A percentile compares a stretch with the other conserved stretches of the same genome.
Evolutionary conservation across 2,888 invertebrate species (phyloP).

Genomic region (Cenopis cana): DNA sequence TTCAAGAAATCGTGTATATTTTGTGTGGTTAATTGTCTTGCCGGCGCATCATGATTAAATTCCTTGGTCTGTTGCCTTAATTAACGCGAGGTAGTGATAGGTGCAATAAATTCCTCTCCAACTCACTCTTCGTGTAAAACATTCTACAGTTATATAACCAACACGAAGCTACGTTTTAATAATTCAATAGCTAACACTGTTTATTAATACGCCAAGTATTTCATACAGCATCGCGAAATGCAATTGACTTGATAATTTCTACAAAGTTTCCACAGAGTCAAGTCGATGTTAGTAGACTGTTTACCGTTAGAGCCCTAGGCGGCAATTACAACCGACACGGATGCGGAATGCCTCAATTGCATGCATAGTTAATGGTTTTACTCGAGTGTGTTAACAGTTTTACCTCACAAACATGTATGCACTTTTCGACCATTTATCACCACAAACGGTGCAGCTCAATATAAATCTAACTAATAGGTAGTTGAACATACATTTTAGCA

Average conservation of each 20-base stretch:
- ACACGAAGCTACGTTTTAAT: slow-evolving; percentile 1
- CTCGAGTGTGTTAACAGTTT: slow-evolving; percentile 20
- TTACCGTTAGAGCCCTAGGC: slow-evolving; percentile 35
- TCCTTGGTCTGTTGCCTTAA: neutral
- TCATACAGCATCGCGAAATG: slow-evolving; percentile 2
- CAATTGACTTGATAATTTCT: neutral
- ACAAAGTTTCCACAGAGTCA: neutral
- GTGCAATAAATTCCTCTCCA: neutral
- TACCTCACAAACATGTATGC: too few species aligned
- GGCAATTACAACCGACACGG: slow-evolving; percentile 37
- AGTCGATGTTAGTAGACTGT: slow-evolving; percentile 7
- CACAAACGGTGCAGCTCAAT: neutral
- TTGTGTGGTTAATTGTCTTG: too few species aligned
- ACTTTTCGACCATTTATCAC: neutral
- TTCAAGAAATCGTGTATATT: too few species aligned
- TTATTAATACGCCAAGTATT: neutral
- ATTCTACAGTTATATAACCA: neutral
- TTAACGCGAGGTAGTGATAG: neutral
- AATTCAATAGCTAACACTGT: neutral
- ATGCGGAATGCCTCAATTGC: slow-evolving; percentile 24
- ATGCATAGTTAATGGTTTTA: slow-evolving; percentile 31
- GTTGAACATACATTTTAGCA: too few species aligned
- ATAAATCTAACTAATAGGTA: neutral
- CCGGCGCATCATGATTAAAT: too few species aligned
- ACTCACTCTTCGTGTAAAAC: neutral